These are phyloP conservation scores for Polyergus mexicanus DNA, from an alignment of 1,140 invertebrate species.

Conservation along the genomic window DNA sequence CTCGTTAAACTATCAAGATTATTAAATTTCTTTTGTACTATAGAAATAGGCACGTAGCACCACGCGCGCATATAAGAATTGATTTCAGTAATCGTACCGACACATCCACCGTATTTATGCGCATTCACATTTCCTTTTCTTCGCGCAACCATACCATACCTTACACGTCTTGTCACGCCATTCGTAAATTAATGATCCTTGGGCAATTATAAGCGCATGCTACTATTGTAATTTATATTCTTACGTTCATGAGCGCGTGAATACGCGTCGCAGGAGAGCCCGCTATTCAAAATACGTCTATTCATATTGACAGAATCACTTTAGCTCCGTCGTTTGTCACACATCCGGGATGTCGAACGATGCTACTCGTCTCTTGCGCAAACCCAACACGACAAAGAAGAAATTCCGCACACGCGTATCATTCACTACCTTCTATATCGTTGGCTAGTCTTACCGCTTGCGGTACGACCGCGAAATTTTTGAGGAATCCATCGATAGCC, in stretches of 20 bases:
- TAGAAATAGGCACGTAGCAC: background rate
- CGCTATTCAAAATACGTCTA: slow-evolving; percentile 21
- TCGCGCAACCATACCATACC: background rate
- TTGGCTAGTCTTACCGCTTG: background rate
- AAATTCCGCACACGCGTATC: slow-evolving; percentile 12
- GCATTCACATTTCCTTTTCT: slow-evolving; percentile 27
- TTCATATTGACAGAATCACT: background rate
- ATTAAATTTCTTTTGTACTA: slow-evolving; percentile 43
- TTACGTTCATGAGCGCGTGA: slow-evolving; percentile 18
- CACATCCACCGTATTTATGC: slow-evolving; percentile 13
- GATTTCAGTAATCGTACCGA: slow-evolving; percentile 31
- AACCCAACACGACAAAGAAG: background rate
- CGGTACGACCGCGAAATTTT: slow-evolving; percentile 45
- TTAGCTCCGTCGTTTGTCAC: background rate
- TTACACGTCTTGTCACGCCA: slow-evolving; percentile 29
- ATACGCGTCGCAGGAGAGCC: background rate
- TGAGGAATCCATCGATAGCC: slow-evolving; percentile 62
- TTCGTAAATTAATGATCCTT: slow-evolving; percentile 57
- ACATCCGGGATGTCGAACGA: background rate
- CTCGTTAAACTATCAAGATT: slow-evolving; percentile 47
- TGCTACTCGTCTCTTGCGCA: background rate
- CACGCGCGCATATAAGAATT: slow-evolving; percentile 32
- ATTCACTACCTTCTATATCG: background rate
- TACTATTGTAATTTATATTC: slow-evolving; percentile 64
- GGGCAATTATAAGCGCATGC: slow-evolving; percentile 52